Base-by-base conservation (phyloP, 2,113 vertebrate species). In the Copsychus sechellarum region DNA sequence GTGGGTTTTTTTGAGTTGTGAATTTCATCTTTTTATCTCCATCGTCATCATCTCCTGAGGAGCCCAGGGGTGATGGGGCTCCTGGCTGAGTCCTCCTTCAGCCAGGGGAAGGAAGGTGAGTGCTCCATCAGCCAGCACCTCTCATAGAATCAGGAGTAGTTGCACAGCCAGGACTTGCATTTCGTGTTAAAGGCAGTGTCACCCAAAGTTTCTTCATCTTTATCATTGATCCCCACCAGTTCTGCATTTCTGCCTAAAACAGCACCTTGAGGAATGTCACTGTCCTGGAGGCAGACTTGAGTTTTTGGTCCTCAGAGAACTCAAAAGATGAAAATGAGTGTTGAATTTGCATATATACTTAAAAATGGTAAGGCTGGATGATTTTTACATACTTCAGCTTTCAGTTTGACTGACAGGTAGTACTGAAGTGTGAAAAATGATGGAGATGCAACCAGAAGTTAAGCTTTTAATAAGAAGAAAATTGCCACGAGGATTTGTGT, bases 401-500 rank as follows among this genome's bases (percentile, higher is more conserved):
- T 81, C 72, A 48, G 31, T 79, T 62, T 91, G 84, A 91, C 65
- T 85, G 93, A 57, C 71, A 62, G 66, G 40, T 38, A 14, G 42
- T 51, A 66, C 33, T 82, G 86, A 84, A 79, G 62, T 79, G 70
- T 89, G 62, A 76, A 89, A 95, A 85, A 61, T 84, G 77, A 71
- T 80, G 70, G 94, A 93, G 84, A 80, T 94, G 87, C 91, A 82
- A 88, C 22, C 73, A 92, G 89, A 88, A 95, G 70, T 93, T 91
- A 72, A 94, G 93, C 84, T 95, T 95, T 91, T 76, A 76, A 82
- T 88, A 80, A 54, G 58, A 71, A 79, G 78, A 94, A 84, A 86
- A 85, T 81, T 82, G 74, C 86, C 86, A 87, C 1, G 0, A 72
- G 91, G 84, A 50, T 92, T 91, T 95, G 18, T 19, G 47, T 38